Percentiles rank a stretch among this genome's conserved stretches.
These are phyloP conservation scores for Equus quagga DNA, from an alignment of 2,113 vertebrate species.

Conservation along the genomic window DNA sequence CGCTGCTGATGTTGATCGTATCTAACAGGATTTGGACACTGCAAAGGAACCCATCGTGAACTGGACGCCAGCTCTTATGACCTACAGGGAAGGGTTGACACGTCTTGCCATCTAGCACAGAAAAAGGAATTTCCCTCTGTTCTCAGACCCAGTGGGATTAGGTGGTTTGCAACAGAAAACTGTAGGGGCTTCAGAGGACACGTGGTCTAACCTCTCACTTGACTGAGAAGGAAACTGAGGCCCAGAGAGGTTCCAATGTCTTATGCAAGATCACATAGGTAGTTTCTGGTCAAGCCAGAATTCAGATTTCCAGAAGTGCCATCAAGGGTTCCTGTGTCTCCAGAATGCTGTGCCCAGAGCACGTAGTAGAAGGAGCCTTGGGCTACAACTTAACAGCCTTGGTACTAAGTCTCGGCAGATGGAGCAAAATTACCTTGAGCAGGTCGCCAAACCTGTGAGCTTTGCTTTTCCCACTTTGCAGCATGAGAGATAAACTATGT, in stretches of 20 bases:
- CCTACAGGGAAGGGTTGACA: background rate
- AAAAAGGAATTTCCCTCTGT: slow-evolving; percentile 10
- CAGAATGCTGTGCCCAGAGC: background rate
- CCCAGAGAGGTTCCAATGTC: background rate
- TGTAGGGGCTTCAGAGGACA: background rate
- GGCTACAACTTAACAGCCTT: background rate
- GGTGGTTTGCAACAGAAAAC: background rate
- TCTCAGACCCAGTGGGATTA: background rate
- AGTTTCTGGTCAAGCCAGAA: background rate
- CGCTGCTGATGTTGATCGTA: background rate
- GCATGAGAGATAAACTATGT: slow-evolving; percentile 38
- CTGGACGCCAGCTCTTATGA: background rate
- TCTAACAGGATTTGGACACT: background rate
- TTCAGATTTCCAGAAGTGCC: background rate
- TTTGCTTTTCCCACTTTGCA: slow-evolving; percentile 25
- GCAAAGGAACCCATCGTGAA: background rate
- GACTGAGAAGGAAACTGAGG: slow-evolving; percentile 37
- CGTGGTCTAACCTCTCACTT: background rate
- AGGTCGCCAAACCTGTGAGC: background rate
- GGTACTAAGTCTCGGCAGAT: background rate
- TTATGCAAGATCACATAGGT: background rate
- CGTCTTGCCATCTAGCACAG: background rate
- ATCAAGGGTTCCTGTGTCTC: background rate
- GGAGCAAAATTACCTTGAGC: background rate
- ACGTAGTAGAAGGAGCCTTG: background rate